phyloP scores from a whole-genome alignment of 2,888 invertebrate species.

The Sesamia inferens region DNA sequence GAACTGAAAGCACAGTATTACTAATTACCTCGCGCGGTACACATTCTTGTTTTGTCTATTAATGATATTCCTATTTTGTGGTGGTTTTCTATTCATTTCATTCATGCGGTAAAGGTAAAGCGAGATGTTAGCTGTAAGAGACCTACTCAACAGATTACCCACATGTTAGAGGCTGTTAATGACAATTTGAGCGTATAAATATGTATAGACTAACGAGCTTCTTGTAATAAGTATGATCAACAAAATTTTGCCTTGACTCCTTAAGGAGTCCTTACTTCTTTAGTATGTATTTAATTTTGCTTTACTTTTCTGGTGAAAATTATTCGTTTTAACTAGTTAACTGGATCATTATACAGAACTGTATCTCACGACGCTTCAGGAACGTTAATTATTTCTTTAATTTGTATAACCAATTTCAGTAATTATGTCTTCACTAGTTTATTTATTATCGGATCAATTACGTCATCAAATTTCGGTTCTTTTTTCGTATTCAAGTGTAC shows the following conservation, averaged over 20 bases:
- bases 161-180: conserved; percentile 8
- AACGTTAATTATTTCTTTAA: not conserved
- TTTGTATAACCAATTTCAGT: no score
- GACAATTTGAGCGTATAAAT: not conserved
- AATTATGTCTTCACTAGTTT: not conserved
- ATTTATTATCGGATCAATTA: no score
- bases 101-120: conserved; percentile 25
- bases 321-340: not conserved
- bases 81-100: conserved; percentile 17
- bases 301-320: not conserved
- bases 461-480: not conserved
- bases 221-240: conserved; percentile 17
- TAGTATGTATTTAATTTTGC: not conserved
- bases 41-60: conserved; percentile 17
- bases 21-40: not conserved
- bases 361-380: not conserved
- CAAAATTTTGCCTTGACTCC: conserved; percentile 1
- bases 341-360: not conserved
- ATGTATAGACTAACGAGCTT: conserved; percentile 7
- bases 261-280: not conserved
- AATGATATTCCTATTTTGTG: not conserved
- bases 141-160: conserved; percentile 32
- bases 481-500: not conserved
- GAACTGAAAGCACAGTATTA: not conserved
- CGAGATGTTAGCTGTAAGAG: conserved; percentile 11